Evolutionary conservation across 2,113 vertebrate genomes (phyloP).

Genomic region (Mustela lutreola): DNA sequence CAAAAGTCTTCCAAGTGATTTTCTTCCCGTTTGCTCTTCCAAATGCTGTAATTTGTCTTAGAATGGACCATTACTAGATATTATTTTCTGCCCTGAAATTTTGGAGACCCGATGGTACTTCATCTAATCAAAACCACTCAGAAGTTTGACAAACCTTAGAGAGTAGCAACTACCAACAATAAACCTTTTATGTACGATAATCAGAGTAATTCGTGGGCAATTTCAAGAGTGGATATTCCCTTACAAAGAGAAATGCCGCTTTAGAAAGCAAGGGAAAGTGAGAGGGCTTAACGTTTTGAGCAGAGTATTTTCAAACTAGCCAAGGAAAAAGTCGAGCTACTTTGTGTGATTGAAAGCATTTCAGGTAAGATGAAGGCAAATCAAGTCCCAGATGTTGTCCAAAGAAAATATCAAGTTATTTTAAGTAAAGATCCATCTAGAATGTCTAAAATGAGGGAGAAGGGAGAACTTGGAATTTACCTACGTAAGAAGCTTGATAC

Average conservation of each 20-base stretch:
- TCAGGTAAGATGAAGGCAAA: slow-evolving; percentile 63
- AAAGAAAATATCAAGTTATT: slow-evolving; percentile 5
- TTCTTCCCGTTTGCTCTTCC: neutral
- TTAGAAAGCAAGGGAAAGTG: neutral
- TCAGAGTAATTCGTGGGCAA: neutral
- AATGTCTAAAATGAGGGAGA: slow-evolving; percentile 62
- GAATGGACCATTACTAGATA: neutral
- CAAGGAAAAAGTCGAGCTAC: slow-evolving; percentile 21
- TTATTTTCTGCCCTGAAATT: slow-evolving; percentile 24
- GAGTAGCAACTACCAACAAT: neutral
- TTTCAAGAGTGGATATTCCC: neutral
- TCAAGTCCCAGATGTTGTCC: slow-evolving; percentile 52
- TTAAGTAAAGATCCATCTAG: slow-evolving; percentile 57
- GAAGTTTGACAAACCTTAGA: neutral
- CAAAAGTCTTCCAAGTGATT: neutral
- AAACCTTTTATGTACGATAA: neutral
- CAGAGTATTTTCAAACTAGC: slow-evolving; percentile 58
- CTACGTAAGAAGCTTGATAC: neutral
- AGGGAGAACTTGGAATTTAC: neutral
- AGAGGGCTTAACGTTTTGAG: slow-evolving; percentile 40
- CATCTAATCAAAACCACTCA: slow-evolving; percentile 7
- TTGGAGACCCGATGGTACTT: neutral
- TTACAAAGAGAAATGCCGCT: neutral
- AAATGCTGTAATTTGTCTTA: neutral
- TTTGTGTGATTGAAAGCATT: slow-evolving; percentile 42